These are phyloP conservation scores for Sminthurinus signatus DNA, from an alignment of 1,140 invertebrate genomes.

Conservation along the genomic window DNA sequence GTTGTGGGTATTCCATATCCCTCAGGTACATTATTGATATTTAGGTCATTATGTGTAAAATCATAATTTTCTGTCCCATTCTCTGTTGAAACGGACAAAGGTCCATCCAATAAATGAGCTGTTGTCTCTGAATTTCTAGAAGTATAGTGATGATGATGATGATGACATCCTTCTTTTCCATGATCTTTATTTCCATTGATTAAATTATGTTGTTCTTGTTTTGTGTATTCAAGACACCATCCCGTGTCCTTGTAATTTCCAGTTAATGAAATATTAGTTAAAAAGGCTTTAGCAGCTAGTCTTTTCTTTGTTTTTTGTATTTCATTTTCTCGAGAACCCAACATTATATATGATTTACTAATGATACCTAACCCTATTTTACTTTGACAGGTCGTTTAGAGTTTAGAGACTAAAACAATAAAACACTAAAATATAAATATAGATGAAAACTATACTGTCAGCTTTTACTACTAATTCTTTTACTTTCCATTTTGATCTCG, in stretches of 20 bases:
- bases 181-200: no score
- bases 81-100: neutral
- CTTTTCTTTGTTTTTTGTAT: constrained; percentile 53
- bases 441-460: neutral
- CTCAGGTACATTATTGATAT: neutral
- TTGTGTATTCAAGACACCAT: constrained; percentile 14
- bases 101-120: neutral
- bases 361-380: neutral
- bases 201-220: no score
- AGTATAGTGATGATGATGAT: neutral
- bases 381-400: neutral
- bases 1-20: neutral
- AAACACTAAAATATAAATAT: neutral
- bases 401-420: neutral
- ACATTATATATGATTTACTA: neutral
- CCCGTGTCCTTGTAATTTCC: constrained; percentile 72
- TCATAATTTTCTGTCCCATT: neutral
- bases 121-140: neutral
- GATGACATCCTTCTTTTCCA: neutral
- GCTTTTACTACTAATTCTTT: neutral
- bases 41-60: neutral
- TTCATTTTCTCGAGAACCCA: constrained; percentile 52
- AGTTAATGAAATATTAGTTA: constrained; percentile 90
- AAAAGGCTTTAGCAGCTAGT: constrained; percentile 79
- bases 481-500: neutral